phyloP scores from a whole-genome alignment of 2,113 vertebrate species.

The Cyprichromis sp. region DNA sequence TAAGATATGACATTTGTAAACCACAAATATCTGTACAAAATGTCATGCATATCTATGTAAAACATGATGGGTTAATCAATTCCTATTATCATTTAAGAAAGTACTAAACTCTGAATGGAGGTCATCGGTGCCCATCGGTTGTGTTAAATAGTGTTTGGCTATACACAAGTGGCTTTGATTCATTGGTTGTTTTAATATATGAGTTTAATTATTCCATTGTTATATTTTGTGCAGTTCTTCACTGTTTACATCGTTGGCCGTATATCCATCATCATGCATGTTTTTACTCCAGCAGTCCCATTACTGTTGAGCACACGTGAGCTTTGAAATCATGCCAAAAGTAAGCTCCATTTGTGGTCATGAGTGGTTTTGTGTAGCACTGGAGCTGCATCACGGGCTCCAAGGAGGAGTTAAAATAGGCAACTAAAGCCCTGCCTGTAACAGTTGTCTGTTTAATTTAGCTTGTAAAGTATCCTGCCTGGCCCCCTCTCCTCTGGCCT shows the following conservation, averaged over 20 bases:
- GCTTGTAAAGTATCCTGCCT: slow-evolving; percentile 46
- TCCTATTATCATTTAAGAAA: background rate
- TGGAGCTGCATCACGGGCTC: slow-evolving; percentile 30
- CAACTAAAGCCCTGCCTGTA: slow-evolving; percentile 27
- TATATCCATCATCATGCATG: background rate
- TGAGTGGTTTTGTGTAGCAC: slow-evolving; percentile 28
- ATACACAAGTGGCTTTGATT: slow-evolving; percentile 12
- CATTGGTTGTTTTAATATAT: background rate
- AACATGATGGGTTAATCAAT: background rate
- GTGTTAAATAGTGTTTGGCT: background rate
- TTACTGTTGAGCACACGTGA: slow-evolving; percentile 8
- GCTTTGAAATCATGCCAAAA: slow-evolving; percentile 46
- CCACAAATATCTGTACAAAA: background rate
- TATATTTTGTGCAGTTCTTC: background rate
- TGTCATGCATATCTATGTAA: background rate
- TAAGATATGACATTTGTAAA: background rate
- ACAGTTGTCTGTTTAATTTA: slow-evolving; percentile 70
- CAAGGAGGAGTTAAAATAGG: slow-evolving; percentile 55
- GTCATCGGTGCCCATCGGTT: background rate
- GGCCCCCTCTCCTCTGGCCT: slow-evolving; percentile 34
- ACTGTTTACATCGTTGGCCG: slow-evolving; percentile 11
- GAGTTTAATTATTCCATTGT: background rate
- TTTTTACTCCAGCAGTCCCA: background rate
- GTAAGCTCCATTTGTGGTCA: slow-evolving; percentile 50
- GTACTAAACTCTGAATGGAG: background rate